phyloP scores from a whole-genome alignment of 2,797 vertebrate species.

The Notolepis coatsorum region DNA sequence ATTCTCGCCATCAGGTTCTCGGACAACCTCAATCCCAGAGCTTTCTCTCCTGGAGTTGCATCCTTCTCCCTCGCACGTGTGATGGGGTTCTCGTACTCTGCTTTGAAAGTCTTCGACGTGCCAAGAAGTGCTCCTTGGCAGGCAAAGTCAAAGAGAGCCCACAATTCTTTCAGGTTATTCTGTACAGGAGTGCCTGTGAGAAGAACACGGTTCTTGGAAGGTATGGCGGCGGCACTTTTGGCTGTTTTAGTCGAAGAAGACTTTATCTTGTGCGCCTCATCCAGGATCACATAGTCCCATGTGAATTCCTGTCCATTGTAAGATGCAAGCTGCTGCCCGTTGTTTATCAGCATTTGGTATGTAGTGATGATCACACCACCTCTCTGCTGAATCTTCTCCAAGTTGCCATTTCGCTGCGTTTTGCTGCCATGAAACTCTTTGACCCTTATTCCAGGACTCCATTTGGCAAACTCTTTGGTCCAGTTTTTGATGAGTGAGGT shows the following conservation, averaged over 20 bases:
- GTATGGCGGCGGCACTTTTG: constrained; percentile 83
- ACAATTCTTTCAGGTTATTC: constrained; percentile 94
- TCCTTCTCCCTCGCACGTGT: constrained; percentile 93
- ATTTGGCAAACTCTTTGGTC: constrained; percentile 88
- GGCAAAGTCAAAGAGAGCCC: constrained; percentile 95
- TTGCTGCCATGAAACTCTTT: constrained; percentile 92
- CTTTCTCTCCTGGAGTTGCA: constrained; percentile 89
- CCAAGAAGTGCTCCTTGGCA: constrained; percentile 93
- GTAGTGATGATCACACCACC: constrained; percentile 88
- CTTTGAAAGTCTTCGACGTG: constrained; percentile 91
- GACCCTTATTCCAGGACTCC: constrained; percentile 93
- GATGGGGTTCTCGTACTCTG: constrained; percentile 94
- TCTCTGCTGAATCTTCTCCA: constrained; percentile 86
- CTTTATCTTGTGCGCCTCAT: constrained; percentile 97
- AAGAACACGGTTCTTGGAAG: constrained; percentile 86
- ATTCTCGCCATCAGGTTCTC: constrained; percentile 94
- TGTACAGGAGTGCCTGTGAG: constrained; percentile 95
- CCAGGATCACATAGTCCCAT: constrained; percentile 95
- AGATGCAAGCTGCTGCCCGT: constrained; percentile 89
- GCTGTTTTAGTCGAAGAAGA: constrained; percentile 89
- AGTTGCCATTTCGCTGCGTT: constrained; percentile 82
- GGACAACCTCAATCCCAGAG: constrained; percentile 90
- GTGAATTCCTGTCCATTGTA: constrained; percentile 79
- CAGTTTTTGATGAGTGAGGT: constrained; percentile 91
- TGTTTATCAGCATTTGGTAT: constrained; percentile 93